Percentiles rank a stretch among this genome's conserved stretches.
phyloP scores from a whole-genome alignment of 1,140 invertebrate genomes.

The Drosophila mayri region DNA sequence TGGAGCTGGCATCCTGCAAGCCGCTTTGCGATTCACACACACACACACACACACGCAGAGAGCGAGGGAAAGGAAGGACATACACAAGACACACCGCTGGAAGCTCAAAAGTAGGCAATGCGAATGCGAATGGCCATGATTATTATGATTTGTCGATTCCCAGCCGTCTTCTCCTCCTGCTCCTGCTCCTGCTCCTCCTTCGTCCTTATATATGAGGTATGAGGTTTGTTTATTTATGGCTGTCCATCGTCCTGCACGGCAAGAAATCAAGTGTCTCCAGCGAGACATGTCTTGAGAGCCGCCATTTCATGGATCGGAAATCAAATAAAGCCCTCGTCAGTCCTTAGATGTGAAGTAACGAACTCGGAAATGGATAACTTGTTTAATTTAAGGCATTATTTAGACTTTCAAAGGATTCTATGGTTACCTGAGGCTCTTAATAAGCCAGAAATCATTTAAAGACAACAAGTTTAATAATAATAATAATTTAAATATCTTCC shows the following conservation, averaged over 20 bases:
- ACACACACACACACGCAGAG: constrained; percentile 6
- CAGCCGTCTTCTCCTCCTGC: constrained; percentile 6
- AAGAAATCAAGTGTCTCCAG: constrained; percentile 4
- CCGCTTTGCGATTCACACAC: constrained; percentile 61
- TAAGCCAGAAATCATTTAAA: background rate
- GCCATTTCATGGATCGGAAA: background rate
- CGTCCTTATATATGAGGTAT: background rate
- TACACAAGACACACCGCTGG: constrained; percentile 10
- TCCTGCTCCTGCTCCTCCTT: background rate
- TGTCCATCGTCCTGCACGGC: constrained; percentile 16
- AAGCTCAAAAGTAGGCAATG: constrained; percentile 40
- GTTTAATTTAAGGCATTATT: background rate
- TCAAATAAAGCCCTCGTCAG: background rate
- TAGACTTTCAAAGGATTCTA: background rate
- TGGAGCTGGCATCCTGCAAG: constrained; percentile 40
- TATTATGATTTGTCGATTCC: constrained; percentile 48
- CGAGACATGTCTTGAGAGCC: background rate
- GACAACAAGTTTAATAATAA: background rate
- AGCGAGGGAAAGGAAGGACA: constrained; percentile 4
- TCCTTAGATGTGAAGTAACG: constrained; percentile 2
- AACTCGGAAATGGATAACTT: background rate
- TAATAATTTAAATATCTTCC: background rate
- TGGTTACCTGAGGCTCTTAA: background rate
- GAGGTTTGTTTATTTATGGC: constrained; percentile 64
- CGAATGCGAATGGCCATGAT: constrained; percentile 38